A percentile compares a stretch with the other conserved stretches of the same genome.
These are phyloP conservation scores for Tetanocera ferruginea DNA, from an alignment of 2,888 invertebrate species.

Conservation along the genomic window DNA sequence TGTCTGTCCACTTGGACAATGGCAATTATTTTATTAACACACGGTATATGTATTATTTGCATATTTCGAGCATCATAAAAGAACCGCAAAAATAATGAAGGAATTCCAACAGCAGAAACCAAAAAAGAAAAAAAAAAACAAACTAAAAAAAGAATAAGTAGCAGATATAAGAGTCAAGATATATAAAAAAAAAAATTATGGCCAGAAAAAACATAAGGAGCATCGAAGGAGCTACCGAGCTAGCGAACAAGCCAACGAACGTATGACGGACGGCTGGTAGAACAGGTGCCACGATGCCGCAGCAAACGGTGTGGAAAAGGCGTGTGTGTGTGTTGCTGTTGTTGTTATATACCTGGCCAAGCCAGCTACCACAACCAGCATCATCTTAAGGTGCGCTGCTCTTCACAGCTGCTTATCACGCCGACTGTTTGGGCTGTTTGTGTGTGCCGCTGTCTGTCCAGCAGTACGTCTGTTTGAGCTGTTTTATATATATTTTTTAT, in stretches of 20 bases:
- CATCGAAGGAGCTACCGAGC: background rate
- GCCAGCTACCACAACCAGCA: background rate
- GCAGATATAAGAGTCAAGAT: no score
- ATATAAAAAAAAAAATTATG: no score
- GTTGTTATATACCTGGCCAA: background rate
- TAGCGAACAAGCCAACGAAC: background rate
- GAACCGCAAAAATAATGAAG: background rate
- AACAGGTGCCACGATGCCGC: slow-evolving; percentile 2
- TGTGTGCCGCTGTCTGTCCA: slow-evolving; percentile 8
- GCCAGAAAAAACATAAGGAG: no score
- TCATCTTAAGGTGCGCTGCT: slow-evolving; percentile 26
- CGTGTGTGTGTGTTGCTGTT: background rate
- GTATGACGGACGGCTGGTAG: slow-evolving; percentile 1
- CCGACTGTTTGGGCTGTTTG: slow-evolving; percentile 11
- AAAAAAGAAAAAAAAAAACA: background rate
- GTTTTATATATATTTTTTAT: background rate
- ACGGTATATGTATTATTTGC: background rate
- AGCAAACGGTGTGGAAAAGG: background rate
- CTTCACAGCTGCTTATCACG: slow-evolving; percentile 35
- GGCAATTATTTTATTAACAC: slow-evolving; percentile 9
- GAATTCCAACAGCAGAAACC: background rate
- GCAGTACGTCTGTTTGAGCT: background rate
- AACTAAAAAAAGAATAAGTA: background rate
- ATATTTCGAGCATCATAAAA: background rate
- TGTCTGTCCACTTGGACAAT: background rate